Evolutionary conservation across 1,140 invertebrate species (phyloP), one percentile per base, ranked within the genome.

Genomic region (Scaptomyza graminum): DNA sequence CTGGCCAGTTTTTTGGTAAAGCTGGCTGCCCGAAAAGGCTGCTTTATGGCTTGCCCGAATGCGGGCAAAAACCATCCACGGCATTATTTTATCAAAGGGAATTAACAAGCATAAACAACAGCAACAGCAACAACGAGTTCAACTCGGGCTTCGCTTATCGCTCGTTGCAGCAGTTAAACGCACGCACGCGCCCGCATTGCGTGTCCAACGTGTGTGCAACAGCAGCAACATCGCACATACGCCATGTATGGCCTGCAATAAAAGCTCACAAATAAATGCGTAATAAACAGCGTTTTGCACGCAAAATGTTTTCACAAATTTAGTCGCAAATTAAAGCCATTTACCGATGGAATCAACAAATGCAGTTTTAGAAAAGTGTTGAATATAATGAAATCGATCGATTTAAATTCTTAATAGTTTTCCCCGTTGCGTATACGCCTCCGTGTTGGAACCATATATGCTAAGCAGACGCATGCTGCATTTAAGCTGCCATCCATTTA

Each of bases 1-100:
- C 11, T 25, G 46, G 44, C 15, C 16, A 51, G 52, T 28, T 34
- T 7, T 31, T 9, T 34, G 31, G 7, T 34, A 9, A 46, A 46
- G 50, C 65, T 54, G 54, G 69, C 63, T 15, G 18, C 22, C 37
- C 46, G 28, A 63, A 75, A 65, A 63, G 55, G 68, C 68, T 70
- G 50, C 52, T 75, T 75, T 75, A 75, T 71, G 56, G 68, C 34
- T 51, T 65, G 59, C n/a, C n/a, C 77, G 49, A 52, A 87, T 88
- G 83, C 84, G 83, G 83, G 83, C 61, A 54, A 71, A 77, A 34
- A 74, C 71, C 76, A 88, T 88, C 83, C 83, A 49, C 6, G 76
- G 83, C 84, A 88, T 88, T 88, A 88, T 88, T 88, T 88, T 88
- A 88, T 88, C 83, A 88, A 88, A 79, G 72, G 79, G 83, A 88